Evolutionary conservation across 2,888 invertebrate genomes (phyloP).

Genomic region (Trissolcus brochymenae): DNA sequence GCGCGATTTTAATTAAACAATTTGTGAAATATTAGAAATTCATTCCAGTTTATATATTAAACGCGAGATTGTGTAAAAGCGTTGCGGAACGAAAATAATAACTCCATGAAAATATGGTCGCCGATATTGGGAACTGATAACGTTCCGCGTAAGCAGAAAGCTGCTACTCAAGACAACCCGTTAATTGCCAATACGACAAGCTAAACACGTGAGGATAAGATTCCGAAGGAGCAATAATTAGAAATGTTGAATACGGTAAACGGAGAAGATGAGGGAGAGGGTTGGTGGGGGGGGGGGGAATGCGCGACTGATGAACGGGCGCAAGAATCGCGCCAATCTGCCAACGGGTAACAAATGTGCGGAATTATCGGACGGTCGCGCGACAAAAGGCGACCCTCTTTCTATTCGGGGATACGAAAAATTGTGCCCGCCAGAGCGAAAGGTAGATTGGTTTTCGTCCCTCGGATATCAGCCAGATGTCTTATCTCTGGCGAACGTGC

Average conservation of each 20-base stretch:
- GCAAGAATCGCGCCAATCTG: slow-evolving; percentile 38
- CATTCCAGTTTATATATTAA: too few relatives aligned
- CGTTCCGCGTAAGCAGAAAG: too few relatives aligned
- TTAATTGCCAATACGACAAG: too few relatives aligned
- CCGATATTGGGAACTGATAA: neutral
- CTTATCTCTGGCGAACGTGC: slow-evolving; percentile 43
- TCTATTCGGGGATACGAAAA: slow-evolving; percentile 40
- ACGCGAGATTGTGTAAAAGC: too few relatives aligned
- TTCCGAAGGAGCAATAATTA: neutral
- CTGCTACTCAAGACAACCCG: too few relatives aligned
- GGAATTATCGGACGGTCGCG: slow-evolving; percentile 51
- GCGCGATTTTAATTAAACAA: too few relatives aligned
- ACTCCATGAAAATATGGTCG: too few relatives aligned
- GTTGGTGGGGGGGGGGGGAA: neutral
- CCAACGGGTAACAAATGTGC: slow-evolving; percentile 49
- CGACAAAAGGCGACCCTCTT: slow-evolving; percentile 39
- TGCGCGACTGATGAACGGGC: slow-evolving; percentile 39
- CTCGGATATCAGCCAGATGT: slow-evolving; percentile 46
- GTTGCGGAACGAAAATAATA: too few relatives aligned
- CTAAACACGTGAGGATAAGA: too few relatives aligned
- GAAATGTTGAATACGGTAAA: neutral
- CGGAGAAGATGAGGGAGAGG: too few relatives aligned
- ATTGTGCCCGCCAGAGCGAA: slow-evolving; percentile 48
- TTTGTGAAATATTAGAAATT: too few relatives aligned
- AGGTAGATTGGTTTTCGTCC: slow-evolving; percentile 47